Percentiles rank a stretch among this genome's conserved stretches.
phyloP scores from a whole-genome alignment of 1,140 invertebrate species.

The Lycorma delicatula region DNA sequence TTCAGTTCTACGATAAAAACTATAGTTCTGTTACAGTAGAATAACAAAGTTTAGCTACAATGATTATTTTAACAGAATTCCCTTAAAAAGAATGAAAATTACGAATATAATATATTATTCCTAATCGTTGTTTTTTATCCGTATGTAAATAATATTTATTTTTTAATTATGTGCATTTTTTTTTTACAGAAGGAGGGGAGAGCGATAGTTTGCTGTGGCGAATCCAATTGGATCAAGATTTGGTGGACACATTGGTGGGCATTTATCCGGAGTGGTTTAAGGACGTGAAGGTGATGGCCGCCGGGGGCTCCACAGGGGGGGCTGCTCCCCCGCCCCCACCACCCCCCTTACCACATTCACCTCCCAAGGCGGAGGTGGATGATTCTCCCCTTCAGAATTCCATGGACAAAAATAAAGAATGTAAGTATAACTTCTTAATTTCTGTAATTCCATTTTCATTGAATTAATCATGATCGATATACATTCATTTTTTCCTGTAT shows the following conservation, averaged over 20 bases:
- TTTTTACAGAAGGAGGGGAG: not conserved
- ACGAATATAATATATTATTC: too few relatives aligned
- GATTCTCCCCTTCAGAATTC: slow-evolving; percentile 83
- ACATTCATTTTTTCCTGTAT: too few relatives aligned
- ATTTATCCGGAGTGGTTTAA: slow-evolving; percentile 90
- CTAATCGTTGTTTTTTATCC: too few relatives aligned
- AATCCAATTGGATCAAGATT: slow-evolving; percentile 80
- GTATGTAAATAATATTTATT: too few relatives aligned
- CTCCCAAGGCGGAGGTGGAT: slow-evolving; percentile 83
- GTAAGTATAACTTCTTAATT: slow-evolving; percentile 61
- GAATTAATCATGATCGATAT: too few relatives aligned
- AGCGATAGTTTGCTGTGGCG: slow-evolving; percentile 61
- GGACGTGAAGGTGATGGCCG: slow-evolving; percentile 28
- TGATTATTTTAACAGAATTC: too few relatives aligned
- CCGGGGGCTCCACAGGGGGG: slow-evolving; percentile 7
- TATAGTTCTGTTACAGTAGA: too few relatives aligned
- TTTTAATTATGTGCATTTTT: not conserved
- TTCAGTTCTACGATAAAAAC: too few relatives aligned
- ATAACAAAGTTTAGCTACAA: too few relatives aligned
- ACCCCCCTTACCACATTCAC: slow-evolving; percentile 23
- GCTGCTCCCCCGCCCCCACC: slow-evolving; percentile 17
- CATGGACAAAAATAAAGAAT: slow-evolving; percentile 97
- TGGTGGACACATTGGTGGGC: slow-evolving; percentile 78
- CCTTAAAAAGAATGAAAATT: too few relatives aligned
- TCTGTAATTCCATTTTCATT: too few relatives aligned